Base-by-base conservation (phyloP, 2,888 invertebrate species). In the Folsomia candida region DNA sequence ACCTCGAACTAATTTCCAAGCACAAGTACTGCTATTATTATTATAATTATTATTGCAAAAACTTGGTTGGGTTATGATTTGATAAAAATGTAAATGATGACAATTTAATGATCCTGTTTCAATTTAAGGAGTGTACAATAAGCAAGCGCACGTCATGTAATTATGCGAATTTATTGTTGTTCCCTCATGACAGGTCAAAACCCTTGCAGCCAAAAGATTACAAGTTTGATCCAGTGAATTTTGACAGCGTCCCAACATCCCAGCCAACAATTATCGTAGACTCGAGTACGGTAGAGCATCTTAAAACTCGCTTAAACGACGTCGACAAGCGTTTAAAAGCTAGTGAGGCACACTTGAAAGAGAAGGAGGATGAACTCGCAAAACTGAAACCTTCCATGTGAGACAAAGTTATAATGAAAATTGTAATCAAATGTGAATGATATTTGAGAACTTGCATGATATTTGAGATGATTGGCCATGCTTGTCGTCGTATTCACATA, bases 231-330 rank as follows among this genome's bases (percentile, higher is more conserved):
- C 91, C 92, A 81, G 90, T 90, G 79, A 86, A 96, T 72, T 90
- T 94, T 93, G 20, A 18, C 6, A 67, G 91, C 91, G 65, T 94
- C 94, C 83, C 86, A 94, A 64, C 87, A 90, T 80, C 90, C 92
- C n/a, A 93, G 93, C 84, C 90, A 91, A 11, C 65, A 81, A 83
- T 97, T 76, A 93, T 94, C 0, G 92, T 96, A 0, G 95, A 97
- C 83, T 95, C 95, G 83, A 87, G 95, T 29, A 97, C 96, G 0
- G 90, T 93, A 51, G 95, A 95, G 81, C 92, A 92, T 90, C 84
- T 97, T 69, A 88, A 92, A 80, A 90, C 89, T 76, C 91, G 91
- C 81, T 84, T 93, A 68, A 87, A 86, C 20, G 93, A 94, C 79
- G 83, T 94, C 74, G 94, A 94, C 83, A 83, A 86, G n/a, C 87